A percentile compares a stretch with the other conserved stretches of the same genome.
phyloP scores from a whole-genome alignment of 2,888 invertebrate genomes.

The Drosophila borealis region DNA sequence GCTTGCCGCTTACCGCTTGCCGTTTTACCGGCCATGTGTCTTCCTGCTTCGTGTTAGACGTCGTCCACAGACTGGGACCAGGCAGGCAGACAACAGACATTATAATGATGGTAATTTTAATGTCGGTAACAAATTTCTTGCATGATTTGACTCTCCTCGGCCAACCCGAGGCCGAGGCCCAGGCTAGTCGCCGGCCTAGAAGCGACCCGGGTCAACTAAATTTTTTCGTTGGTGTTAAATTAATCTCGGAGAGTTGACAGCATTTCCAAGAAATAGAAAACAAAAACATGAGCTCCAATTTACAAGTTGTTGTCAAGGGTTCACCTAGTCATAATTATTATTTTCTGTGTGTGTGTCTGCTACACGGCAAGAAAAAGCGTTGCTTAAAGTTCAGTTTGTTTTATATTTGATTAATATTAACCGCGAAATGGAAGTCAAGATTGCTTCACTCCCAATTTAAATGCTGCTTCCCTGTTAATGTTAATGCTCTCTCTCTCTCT shows the following conservation, averaged over 20 bases:
- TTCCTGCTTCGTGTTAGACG: slow-evolving; percentile 67
- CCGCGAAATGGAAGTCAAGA: too few species aligned
- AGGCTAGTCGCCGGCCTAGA: slow-evolving; percentile 22
- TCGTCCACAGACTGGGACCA: slow-evolving; percentile 12
- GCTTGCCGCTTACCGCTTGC: slow-evolving; percentile 21
- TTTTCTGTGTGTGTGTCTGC: slow-evolving; percentile 21
- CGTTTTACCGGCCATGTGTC: slow-evolving; percentile 53
- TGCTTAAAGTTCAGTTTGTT: neutral
- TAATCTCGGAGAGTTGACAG: slow-evolving; percentile 64
- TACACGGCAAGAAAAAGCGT: slow-evolving; percentile 1
- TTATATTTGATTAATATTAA: too few species aligned
- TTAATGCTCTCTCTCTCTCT: too few species aligned
- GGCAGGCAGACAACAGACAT: slow-evolving; percentile 46
- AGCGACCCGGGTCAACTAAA: neutral
- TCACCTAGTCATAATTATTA: slow-evolving; percentile 31
- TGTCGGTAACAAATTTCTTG: slow-evolving; percentile 81
- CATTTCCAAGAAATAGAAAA: slow-evolving; percentile 63
- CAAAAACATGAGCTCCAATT: slow-evolving; percentile 55
- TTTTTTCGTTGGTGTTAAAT: slow-evolving; percentile 58
- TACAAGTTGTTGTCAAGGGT: slow-evolving; percentile 42
- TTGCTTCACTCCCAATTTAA: too few species aligned
- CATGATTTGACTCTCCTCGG: slow-evolving; percentile 67
- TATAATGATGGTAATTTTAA: slow-evolving; percentile 81
- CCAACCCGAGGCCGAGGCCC: slow-evolving; percentile 1
- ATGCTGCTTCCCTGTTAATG: too few species aligned